Base-by-base conservation (phyloP, 2,113 vertebrate genomes). In the Myotis davidii region DNA sequence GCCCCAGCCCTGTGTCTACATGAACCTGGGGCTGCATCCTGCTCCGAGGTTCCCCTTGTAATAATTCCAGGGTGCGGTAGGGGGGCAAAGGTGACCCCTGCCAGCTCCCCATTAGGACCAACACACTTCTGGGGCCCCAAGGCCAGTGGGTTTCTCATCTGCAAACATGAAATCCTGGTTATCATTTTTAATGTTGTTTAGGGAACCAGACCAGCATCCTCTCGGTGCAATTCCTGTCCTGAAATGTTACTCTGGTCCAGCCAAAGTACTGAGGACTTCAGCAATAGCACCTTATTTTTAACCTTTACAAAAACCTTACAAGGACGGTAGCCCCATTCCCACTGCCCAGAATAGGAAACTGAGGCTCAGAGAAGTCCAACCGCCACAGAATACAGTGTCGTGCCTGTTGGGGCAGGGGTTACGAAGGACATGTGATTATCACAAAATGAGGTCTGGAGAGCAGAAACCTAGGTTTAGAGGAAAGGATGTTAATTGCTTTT, bases 401-500 rank as follows among this genome's bases (percentile, higher is more conserved):
- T 3, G 5, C 10, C 5, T 76, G 59, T 16, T 42, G 29, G 73
- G 6, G 32, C 6, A 8, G n/a, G 39, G 14, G 59, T 76, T 88
- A 59, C 74, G 3, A 74, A 87, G 54, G 21, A 77, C 64, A 34
- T 25, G 42, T 48, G 64, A 93, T 91, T 77, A 73, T 79, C 32
- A 94, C 48, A 65, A 91, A 96, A 78, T 10, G 64, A 88, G 32
- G 42, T 23, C 34, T 18, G 2, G 50, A 97, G 16, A 73, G 23
- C 34, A 92, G 90, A 92, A 93, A 70, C 27, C 56, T 17, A 25
- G 10, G 4, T 25, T 85, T 50, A 78, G 74, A 94, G 54, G 45
- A 70, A 88, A 95, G 56, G 54, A 87, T 70, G 52, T 72, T 91
- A 90, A 88, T 77, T 56, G 72, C 67, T 76, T 93, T 42, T 85